Conservation (phyloP, 2,888 invertebrate species). For the Caenorhabditis imperialis region DNA sequence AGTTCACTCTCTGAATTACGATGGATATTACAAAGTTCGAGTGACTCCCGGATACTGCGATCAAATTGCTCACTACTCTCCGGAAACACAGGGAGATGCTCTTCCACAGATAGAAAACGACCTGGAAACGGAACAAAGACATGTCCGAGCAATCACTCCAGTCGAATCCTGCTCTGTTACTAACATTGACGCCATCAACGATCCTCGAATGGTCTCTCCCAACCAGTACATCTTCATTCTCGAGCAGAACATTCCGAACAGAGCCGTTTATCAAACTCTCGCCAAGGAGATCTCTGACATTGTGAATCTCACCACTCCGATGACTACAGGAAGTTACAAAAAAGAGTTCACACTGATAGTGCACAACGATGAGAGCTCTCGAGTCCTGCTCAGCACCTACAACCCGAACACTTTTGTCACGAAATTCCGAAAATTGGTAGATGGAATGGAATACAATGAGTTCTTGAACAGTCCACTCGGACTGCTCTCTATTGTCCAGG, state of each 20-base stretch:
- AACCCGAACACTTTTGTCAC: conserved; percentile 7
- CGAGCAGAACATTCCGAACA: conserved; percentile 12
- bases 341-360: conserved; percentile 41
- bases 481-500: conserved; percentile 27
- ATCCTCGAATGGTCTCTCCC: conserved; percentile 20
- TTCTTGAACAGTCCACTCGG: conserved; percentile 13
- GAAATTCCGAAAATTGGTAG: conserved; percentile 5
- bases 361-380: conserved; percentile 16
- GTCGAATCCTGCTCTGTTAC: conserved; percentile 11
- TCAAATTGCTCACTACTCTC: conserved; percentile 32
- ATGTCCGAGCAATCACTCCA: conserved; percentile 5
- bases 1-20: conserved; percentile 16
- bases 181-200: conserved; percentile 19
- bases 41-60: conserved; percentile 38
- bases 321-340: not conserved
- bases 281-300: conserved; percentile 21
- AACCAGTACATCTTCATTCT: conserved; percentile 37
- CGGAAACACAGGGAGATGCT: conserved; percentile 18
- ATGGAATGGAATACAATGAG: not conserved
- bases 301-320: not conserved
- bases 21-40: conserved; percentile 16
- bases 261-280: conserved; percentile 7
- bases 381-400: conserved; percentile 31
- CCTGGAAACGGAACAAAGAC: not conserved
- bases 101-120: not conserved